Evolutionary conservation across 2,113 vertebrate species (phyloP), one percentile per base, ranked within the genome.

Genomic region (Paracanthobrama guichenoti): DNA sequence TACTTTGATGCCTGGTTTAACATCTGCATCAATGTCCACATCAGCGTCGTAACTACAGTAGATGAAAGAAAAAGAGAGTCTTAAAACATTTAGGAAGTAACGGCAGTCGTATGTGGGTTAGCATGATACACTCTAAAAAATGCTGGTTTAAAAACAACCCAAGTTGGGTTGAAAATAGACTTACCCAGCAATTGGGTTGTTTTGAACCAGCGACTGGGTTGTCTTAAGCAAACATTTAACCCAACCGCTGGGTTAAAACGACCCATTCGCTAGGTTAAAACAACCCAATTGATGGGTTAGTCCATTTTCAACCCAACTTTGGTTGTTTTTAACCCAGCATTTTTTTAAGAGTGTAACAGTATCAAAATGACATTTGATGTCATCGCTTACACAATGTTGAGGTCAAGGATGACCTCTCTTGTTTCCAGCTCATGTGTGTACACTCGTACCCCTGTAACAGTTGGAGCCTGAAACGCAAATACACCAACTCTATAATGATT

Each of bases 21-120:
- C 91, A 18, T 96, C 93, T 84, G 96, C 94, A 6, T 96, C 93
- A 73, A 99, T 97, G 92, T 98, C 95, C 80, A 96, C 96, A 84
- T 99, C 98, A 1, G 97, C 96, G 0, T 91, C 85, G 5, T 98
- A 99, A 86, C 98, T 99, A 93, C 81, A 88, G 72, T 86, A 66
- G 16, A 46, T 11, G 6, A 42, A 57, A 69, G 10, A 16, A 53
- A 16, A 28, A 71, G 1, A n/a, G n/a, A 46, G 42, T 18, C n/a
- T 31, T 69, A 22, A 69, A 57, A 22, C 35, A 86, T 39, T 11
- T 28, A 59, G 22, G 16, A n/a, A 50, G n/a, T 31, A 4, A 42
- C 50, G n/a, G 22, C 42, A 26, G n/a, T 16, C 69, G 46, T 3
- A 24, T 24, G 3, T 46, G 69, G 12, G 6, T 26, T 24, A 72